Percentiles rank a stretch among this genome's conserved stretches.
Conservation (phyloP, 2,888 invertebrate genomes). For the Drosophila subsilvestris region DNA sequence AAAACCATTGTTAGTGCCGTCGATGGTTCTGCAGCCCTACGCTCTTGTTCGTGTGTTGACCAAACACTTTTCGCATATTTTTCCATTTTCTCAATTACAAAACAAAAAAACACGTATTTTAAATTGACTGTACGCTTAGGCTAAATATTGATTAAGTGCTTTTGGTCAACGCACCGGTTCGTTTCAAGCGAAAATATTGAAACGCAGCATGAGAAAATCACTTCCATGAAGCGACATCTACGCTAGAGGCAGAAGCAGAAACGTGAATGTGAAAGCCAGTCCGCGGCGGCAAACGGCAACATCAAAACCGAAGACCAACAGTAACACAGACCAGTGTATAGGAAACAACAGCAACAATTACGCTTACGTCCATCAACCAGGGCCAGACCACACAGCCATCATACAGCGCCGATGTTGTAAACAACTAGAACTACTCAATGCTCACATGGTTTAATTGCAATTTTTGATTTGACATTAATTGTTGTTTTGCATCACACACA, state of each 20-base stretch:
- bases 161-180: slow-evolving; percentile 29
- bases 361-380: neutral
- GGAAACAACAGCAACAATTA: neutral
- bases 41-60: slow-evolving; percentile 72
- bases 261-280: slow-evolving; percentile 62
- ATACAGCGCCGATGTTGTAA: neutral
- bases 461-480: slow-evolving; percentile 3
- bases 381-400: neutral
- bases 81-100: slow-evolving; percentile 60
- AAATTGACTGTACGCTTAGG: slow-evolving; percentile 37
- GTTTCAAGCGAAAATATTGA: slow-evolving; percentile 16
- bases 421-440: neutral
- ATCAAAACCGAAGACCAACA: slow-evolving; percentile 4
- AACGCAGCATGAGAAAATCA: slow-evolving; percentile 46
- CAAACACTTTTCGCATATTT: slow-evolving; percentile 71
- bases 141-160: slow-evolving; percentile 28
- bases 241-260: slow-evolving; percentile 46
- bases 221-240: slow-evolving; percentile 46
- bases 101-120: slow-evolving; percentile 54
- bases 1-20: neutral
- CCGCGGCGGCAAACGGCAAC: slow-evolving; percentile 35
- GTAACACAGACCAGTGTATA: neutral
- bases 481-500: slow-evolving; percentile 8
- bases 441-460: slow-evolving; percentile 5
- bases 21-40: slow-evolving; percentile 44